Conservation (phyloP, 1,140 invertebrate species). For the Sycophaga agraensis region DNA sequence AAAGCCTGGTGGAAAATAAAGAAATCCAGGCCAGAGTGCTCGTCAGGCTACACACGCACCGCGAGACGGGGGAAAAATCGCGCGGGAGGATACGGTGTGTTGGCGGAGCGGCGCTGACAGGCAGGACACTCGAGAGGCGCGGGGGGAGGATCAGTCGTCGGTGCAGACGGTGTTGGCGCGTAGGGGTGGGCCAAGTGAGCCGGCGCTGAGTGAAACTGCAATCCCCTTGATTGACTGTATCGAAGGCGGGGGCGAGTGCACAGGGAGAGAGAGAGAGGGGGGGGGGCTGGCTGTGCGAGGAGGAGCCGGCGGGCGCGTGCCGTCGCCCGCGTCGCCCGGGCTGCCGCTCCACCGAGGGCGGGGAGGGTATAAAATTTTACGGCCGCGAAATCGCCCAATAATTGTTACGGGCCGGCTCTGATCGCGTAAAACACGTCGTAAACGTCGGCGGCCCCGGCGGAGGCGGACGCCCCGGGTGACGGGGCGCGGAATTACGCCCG, state of each 20-base stretch:
- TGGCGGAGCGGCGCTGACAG: too few species aligned
- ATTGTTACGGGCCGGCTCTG: slow-evolving; percentile 57
- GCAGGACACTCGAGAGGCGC: too few species aligned
- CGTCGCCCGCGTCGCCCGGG: neutral
- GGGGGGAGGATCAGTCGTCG: too few species aligned
- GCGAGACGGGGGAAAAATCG: too few species aligned
- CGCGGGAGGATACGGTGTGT: too few species aligned
- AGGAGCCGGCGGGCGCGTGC: slow-evolving; percentile 21
- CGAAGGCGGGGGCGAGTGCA: slow-evolving; percentile 13
- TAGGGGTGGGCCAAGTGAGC: neutral
- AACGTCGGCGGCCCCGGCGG: slow-evolving; percentile 47
- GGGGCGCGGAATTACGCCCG: slow-evolving; percentile 45
- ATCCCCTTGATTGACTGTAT: slow-evolving; percentile 39
- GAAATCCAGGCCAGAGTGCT: too few species aligned
- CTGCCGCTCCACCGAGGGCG: slow-evolving; percentile 12
- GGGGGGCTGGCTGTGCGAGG: slow-evolving; percentile 31
- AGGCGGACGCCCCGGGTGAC: slow-evolving; percentile 24
- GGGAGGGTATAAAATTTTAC: slow-evolving; percentile 55
- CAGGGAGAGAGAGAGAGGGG: neutral
- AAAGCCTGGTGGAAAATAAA: too few species aligned
- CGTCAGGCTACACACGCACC: too few species aligned
- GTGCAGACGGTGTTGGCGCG: too few species aligned
- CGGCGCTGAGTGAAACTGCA: slow-evolving; percentile 6
- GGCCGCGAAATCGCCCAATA: slow-evolving; percentile 56
- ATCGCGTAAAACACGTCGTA: slow-evolving; percentile 60